Conservation (phyloP, 2,888 invertebrate species). For the Spicauda simplicius region DNA sequence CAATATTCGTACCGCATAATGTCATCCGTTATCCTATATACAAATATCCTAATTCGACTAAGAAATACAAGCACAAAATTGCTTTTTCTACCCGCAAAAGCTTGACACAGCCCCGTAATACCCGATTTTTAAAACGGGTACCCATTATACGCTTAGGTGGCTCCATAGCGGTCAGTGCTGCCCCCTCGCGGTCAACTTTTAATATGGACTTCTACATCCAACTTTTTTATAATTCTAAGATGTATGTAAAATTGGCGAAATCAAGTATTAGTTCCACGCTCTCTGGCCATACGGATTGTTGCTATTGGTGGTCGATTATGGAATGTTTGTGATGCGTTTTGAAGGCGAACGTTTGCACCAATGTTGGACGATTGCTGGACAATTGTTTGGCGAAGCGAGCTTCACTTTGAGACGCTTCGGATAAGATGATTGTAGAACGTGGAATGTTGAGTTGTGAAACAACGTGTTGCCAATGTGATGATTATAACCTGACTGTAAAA, state of each 20-base stretch:
- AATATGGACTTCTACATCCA: slow-evolving; percentile 47
- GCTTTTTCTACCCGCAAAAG: neutral
- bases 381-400: slow-evolving; percentile 51
- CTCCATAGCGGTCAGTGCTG: slow-evolving; percentile 2
- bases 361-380: slow-evolving; percentile 57
- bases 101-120: neutral
- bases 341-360: slow-evolving; percentile 42
- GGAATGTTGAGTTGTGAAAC: neutral
- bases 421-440: neutral
- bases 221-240: slow-evolving; percentile 44
- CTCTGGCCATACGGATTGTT: slow-evolving; percentile 43
- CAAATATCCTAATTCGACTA: neutral
- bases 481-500: slow-evolving; percentile 5
- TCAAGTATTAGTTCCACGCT: slow-evolving; percentile 49
- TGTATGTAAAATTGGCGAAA: slow-evolving; percentile 42
- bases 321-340: slow-evolving; percentile 9
- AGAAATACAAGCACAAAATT: neutral
- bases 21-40: neutral
- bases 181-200: slow-evolving; percentile 27
- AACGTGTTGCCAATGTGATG: neutral
- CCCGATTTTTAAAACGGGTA: neutral
- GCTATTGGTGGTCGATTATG: slow-evolving; percentile 11
- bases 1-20: neutral
- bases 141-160: neutral
- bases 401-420: slow-evolving; percentile 19